Conservation (phyloP, 2,888 invertebrate genomes). For the Phlogophora meticulosa region DNA sequence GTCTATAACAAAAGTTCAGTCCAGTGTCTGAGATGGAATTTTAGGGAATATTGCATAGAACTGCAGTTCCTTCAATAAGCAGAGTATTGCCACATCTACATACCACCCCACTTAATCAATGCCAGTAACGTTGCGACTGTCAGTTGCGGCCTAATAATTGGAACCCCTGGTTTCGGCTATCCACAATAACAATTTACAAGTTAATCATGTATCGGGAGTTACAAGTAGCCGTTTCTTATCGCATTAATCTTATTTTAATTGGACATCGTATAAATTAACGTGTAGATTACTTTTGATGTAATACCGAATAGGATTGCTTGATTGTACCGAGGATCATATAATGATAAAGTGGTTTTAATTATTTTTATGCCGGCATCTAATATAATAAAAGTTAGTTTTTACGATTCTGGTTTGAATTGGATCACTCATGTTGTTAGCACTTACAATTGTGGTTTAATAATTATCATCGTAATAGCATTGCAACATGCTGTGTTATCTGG, state of each 20-base stretch:
- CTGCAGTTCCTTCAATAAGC: neutral
- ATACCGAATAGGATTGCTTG: constrained; percentile 48
- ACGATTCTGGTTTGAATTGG: constrained; percentile 24
- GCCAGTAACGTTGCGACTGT: constrained; percentile 63
- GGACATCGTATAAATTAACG: constrained; percentile 58
- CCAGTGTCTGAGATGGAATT: too few relatives aligned
- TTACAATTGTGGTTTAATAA: constrained; percentile 45
- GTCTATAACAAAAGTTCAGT: too few relatives aligned
- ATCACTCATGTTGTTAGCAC: constrained; percentile 43
- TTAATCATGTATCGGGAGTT: constrained; percentile 57
- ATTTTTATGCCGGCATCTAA: constrained; percentile 46
- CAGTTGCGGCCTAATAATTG: constrained; percentile 64
- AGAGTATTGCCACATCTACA: constrained; percentile 32
- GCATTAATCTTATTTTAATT: constrained; percentile 64
- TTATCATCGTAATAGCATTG: constrained; percentile 26
- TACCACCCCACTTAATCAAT: constrained; percentile 57
- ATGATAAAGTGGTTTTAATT: constrained; percentile 52
- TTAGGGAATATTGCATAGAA: too few relatives aligned
- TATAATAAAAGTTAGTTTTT: constrained; percentile 40
- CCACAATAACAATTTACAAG: constrained; percentile 62
- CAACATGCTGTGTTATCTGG: constrained; percentile 9
- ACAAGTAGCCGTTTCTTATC: constrained; percentile 61
- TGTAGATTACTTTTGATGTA: constrained; percentile 56
- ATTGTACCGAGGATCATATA: constrained; percentile 51
- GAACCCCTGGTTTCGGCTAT: constrained; percentile 61